A percentile compares a stretch with the other conserved stretches of the same genome.
These are phyloP conservation scores for Teleiodes luculella DNA, from an alignment of 2,888 invertebrate species.

Conservation along the genomic window DNA sequence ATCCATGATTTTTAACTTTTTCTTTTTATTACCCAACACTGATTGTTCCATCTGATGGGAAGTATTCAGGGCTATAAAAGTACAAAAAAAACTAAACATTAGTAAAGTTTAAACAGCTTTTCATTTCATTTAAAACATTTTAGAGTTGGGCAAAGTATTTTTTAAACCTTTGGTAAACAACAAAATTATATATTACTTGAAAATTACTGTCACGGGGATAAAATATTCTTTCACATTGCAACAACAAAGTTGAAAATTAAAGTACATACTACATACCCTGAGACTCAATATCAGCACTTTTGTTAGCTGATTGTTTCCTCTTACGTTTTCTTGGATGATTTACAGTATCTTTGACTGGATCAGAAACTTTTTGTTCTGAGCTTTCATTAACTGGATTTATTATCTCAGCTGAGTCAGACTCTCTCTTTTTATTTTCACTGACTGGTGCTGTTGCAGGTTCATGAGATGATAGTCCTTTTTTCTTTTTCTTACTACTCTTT, in stretches of 20 bases:
- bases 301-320: slow-evolving; percentile 32
- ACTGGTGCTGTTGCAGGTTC: background rate
- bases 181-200: no score
- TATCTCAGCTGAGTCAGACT: background rate
- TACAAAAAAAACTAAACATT: background rate
- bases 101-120: no score
- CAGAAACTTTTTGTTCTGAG: background rate
- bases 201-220: no score
- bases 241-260: no score
- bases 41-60: background rate
- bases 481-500: background rate
- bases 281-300: slow-evolving; percentile 10
- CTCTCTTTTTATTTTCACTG: background rate
- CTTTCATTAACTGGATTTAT: background rate
- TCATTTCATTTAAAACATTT: no score
- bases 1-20: slow-evolving; percentile 38
- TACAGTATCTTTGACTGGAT: slow-evolving; percentile 8
- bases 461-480: background rate
- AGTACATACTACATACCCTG: slow-evolving; percentile 24
- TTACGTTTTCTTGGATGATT: slow-evolving; percentile 38
- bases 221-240: no score
- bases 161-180: no score
- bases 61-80: background rate
- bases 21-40: slow-evolving; percentile 25
- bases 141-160: no score